Conservation (phyloP, 1,140 invertebrate genomes). For the Drosophila pectinifera region DNA sequence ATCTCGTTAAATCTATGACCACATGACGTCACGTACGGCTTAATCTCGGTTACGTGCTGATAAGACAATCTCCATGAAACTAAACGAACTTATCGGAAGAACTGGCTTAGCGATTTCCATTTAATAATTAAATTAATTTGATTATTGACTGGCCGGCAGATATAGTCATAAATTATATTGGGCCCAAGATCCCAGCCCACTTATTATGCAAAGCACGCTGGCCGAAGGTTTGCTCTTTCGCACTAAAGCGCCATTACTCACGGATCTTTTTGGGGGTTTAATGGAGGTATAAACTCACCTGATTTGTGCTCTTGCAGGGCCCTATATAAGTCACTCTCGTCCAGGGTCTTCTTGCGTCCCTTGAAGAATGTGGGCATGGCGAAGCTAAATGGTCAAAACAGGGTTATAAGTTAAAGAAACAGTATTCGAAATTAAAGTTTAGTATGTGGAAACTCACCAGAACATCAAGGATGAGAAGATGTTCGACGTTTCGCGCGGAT, state of each 20-base stretch:
- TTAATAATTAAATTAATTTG: slow-evolving; percentile 57
- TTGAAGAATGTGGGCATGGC: slow-evolving; percentile 86
- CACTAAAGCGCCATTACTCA: slow-evolving; percentile 12
- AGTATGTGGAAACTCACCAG: slow-evolving; percentile 53
- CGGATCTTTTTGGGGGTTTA: neutral
- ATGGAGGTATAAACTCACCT: slow-evolving; percentile 56
- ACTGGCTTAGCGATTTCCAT: slow-evolving; percentile 21
- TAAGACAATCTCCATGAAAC: slow-evolving; percentile 30
- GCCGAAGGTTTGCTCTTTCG: neutral
- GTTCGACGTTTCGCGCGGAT: slow-evolving; percentile 80
- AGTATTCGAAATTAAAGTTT: neutral
- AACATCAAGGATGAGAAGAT: slow-evolving; percentile 77
- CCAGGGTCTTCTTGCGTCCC: slow-evolving; percentile 86
- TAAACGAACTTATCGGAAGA: slow-evolving; percentile 19
- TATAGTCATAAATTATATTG: slow-evolving; percentile 42
- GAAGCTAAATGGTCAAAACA: slow-evolving; percentile 74
- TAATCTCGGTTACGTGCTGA: slow-evolving; percentile 54
- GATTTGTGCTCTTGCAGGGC: slow-evolving; percentile 87
- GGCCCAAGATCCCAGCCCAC: slow-evolving; percentile 5
- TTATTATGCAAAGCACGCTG: slow-evolving; percentile 33
- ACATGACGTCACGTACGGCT: slow-evolving; percentile 50
- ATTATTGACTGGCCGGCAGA: slow-evolving; percentile 23
- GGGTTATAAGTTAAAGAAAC: neutral
- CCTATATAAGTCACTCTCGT: slow-evolving; percentile 86
- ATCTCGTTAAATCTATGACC: slow-evolving; percentile 7